phyloP scores from a whole-genome alignment of 2,888 invertebrate genomes.

The Diachrysia chrysitis region DNA sequence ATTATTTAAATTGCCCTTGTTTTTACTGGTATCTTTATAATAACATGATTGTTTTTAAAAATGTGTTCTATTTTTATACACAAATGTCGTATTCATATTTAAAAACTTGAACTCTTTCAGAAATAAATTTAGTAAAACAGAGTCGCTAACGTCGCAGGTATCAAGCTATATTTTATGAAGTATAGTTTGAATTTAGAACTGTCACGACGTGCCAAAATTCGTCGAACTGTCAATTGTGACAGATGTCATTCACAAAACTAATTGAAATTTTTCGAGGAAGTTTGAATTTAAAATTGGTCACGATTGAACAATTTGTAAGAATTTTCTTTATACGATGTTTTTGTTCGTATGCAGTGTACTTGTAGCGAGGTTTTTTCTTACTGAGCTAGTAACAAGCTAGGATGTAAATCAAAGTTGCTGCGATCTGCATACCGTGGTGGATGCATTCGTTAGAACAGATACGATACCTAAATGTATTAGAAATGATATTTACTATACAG shows the following conservation, averaged over 20 bases:
- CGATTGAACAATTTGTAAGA: constrained; percentile 13
- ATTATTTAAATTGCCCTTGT: too few species aligned
- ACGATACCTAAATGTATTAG: constrained; percentile 60
- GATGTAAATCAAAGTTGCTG: constrained; percentile 79
- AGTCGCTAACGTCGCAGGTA: too few species aligned
- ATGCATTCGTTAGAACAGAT: constrained; percentile 67
- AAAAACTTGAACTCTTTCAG: too few species aligned
- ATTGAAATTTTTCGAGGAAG: constrained; percentile 27
- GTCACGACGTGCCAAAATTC: constrained; percentile 40
- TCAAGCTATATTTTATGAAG: too few species aligned
- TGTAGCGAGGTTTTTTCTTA: constrained; percentile 61
- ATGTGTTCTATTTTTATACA: too few species aligned
- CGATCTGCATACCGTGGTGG: constrained; percentile 76
- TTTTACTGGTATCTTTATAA: too few species aligned
- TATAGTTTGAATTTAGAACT: constrained; percentile 36
- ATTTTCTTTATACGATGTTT: constrained; percentile 11
- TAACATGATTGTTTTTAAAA: too few species aligned
- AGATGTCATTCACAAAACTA: constrained; percentile 24
- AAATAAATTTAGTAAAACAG: too few species aligned
- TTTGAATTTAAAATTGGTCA: constrained; percentile 49
- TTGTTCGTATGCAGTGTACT: constrained; percentile 50
- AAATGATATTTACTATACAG: constrained; percentile 58
- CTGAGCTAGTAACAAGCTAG: constrained; percentile 69
- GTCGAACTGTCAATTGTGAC: constrained; percentile 26
- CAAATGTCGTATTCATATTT: too few species aligned